Evolutionary conservation across 2,113 vertebrate species (phyloP).

Genomic region (Takifugu bimaculatus): DNA sequence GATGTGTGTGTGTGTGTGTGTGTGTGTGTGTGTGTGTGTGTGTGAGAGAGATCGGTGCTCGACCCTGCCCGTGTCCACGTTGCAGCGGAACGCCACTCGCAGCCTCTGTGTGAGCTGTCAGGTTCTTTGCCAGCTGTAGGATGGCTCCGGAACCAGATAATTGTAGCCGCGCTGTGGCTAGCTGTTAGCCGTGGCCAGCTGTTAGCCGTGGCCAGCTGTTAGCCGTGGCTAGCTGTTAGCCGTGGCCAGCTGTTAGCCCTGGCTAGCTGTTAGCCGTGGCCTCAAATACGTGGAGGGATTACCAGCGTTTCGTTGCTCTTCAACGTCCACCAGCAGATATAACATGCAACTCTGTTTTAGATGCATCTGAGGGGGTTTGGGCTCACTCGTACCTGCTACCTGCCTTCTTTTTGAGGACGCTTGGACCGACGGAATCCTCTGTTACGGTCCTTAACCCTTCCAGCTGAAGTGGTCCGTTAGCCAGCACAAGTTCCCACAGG

Average conservation of each 20-base stretch:
- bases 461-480: not conserved
- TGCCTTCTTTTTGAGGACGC: too few relatives aligned
- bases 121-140: conserved; percentile 10
- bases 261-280: too few relatives aligned
- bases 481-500: not conserved
- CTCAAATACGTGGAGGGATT: not conserved
- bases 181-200: not conserved
- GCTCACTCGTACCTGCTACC: too few relatives aligned
- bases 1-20: not conserved
- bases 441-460: not conserved
- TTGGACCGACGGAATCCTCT: too few relatives aligned
- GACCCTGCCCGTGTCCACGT: conserved; percentile 25
- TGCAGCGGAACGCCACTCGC: conserved; percentile 4
- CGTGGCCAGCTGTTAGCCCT: not conserved
- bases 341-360: too few relatives aligned
- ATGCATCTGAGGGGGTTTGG: too few relatives aligned
- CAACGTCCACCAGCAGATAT: too few relatives aligned
- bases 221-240: not conserved
- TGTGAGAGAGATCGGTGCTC: not conserved
- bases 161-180: not conserved
- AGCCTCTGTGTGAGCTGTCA: conserved; percentile 8
- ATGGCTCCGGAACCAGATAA: conserved; percentile 8
- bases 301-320: not conserved
- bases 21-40: not conserved
- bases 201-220: not conserved